Conservation (phyloP, 2,113 vertebrate genomes). For the Salminus brasiliensis region DNA sequence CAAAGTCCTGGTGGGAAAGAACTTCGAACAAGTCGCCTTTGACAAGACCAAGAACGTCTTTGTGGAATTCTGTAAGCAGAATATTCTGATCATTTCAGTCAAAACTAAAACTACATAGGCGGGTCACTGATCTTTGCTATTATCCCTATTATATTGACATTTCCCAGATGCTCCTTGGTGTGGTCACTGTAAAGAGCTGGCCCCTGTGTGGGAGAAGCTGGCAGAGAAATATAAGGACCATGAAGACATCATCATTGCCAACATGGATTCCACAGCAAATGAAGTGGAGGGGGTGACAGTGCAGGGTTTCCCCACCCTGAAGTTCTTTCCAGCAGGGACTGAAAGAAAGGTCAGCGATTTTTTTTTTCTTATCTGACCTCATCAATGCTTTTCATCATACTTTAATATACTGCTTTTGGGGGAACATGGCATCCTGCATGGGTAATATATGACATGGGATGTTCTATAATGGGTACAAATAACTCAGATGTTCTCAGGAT, state of each 20-base stretch:
- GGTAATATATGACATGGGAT: no score
- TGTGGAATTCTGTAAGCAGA: conserved; percentile 92
- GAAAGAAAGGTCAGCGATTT: conserved; percentile 78
- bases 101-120: background rate
- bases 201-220: conserved; percentile 85
- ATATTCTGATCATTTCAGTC: background rate
- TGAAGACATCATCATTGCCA: conserved; percentile 84
- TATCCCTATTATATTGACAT: background rate
- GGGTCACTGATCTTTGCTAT: background rate
- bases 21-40: conserved; percentile 87
- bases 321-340: conserved; percentile 84
- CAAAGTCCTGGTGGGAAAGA: conserved; percentile 91
- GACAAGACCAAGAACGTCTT: conserved; percentile 91
- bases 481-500: no score
- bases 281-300: conserved; percentile 82
- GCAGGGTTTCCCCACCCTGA: conserved; percentile 82
- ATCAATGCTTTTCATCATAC: no score
- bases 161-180: conserved; percentile 93
- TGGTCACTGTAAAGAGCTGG: conserved; percentile 86
- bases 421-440: no score
- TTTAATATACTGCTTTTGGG: no score
- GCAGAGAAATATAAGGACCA: conserved; percentile 84
- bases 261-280: conserved; percentile 86
- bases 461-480: no score
- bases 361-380: no score